Evolutionary conservation across 2,797 vertebrate species (phyloP).

Genomic region (Lagocephalus sceleratus): DNA sequence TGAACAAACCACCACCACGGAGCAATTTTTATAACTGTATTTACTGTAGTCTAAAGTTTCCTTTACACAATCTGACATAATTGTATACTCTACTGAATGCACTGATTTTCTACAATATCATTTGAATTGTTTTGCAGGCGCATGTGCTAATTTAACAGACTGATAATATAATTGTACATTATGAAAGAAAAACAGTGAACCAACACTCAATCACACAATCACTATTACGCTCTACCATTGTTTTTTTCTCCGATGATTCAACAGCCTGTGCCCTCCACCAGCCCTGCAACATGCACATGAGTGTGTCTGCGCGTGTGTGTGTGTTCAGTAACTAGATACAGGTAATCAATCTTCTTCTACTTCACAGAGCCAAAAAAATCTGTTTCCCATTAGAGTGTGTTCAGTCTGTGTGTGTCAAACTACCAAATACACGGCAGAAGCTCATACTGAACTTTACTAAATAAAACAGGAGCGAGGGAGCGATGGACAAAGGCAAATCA

Average conservation of each 20-base stretch:
- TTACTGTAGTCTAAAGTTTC: no score
- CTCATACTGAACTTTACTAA: conserved; percentile 26
- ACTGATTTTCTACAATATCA: no score
- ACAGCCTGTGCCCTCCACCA: conserved; percentile 45
- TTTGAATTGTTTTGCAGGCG: no score
- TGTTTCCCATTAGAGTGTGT: conserved; percentile 74
- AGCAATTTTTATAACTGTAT: no score
- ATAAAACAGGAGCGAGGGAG: conserved; percentile 5
- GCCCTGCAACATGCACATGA: conserved; percentile 42
- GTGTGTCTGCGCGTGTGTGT: conserved; percentile 40
- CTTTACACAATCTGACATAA: no score
- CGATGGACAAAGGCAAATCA: conserved; percentile 1
- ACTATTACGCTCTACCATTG: conserved; percentile 9
- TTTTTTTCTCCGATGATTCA: conserved; percentile 54
- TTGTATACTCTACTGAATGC: no score
- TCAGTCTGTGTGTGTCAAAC: conserved; percentile 20
- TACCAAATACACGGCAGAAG: conserved; percentile 51
- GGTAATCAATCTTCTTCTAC: conserved; percentile 80
- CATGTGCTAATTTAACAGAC: neutral
- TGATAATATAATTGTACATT: neutral
- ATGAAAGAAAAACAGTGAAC: no score
- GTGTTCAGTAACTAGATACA: conserved; percentile 76
- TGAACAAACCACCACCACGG: neutral
- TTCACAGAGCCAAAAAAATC: conserved; percentile 66
- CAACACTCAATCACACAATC: neutral